Percentiles rank a stretch among this genome's conserved stretches.
Conservation (phyloP, 1,140 invertebrate genomes). For the Galendromus occidentalis region DNA sequence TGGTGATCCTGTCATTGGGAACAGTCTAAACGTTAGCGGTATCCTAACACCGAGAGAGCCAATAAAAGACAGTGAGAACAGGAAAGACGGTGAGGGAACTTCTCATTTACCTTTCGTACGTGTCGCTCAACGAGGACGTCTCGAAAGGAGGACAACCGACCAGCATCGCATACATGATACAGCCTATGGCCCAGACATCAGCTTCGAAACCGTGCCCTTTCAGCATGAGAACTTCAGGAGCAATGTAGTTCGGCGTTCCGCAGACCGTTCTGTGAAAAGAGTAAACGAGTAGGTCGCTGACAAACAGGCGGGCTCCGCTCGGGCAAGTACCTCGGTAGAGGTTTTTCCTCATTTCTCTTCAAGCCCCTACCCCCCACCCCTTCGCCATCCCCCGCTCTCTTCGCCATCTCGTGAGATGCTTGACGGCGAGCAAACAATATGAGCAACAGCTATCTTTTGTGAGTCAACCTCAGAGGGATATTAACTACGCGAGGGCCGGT, state of each 20-base stretch:
- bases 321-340: background rate
- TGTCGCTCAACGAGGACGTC: slow-evolving; percentile 58
- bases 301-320: background rate
- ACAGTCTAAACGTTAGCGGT: too few relatives aligned
- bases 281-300: too few relatives aligned
- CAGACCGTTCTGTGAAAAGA: slow-evolving; percentile 51
- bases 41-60: too few relatives aligned
- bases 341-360: background rate
- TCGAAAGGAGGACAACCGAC: slow-evolving; percentile 92
- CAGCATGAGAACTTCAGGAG: slow-evolving; percentile 82
- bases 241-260: slow-evolving; percentile 96
- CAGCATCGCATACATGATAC: slow-evolving; percentile 75
- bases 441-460: too few relatives aligned
- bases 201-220: slow-evolving; percentile 87
- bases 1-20: slow-evolving; percentile 46
- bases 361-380: too few relatives aligned
- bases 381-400: too few relatives aligned
- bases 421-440: too few relatives aligned
- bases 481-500: too few relatives aligned
- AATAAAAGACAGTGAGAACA: background rate
- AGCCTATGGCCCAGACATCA: slow-evolving; percentile 90
- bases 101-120: slow-evolving; percentile 39
- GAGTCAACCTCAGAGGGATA: too few relatives aligned
- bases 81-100: background rate
- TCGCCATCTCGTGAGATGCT: too few relatives aligned